Evolutionary conservation across 1,140 invertebrate species (phyloP), one percentile per base, ranked within the genome.

Genomic region (Harpegnathos saltator): DNA sequence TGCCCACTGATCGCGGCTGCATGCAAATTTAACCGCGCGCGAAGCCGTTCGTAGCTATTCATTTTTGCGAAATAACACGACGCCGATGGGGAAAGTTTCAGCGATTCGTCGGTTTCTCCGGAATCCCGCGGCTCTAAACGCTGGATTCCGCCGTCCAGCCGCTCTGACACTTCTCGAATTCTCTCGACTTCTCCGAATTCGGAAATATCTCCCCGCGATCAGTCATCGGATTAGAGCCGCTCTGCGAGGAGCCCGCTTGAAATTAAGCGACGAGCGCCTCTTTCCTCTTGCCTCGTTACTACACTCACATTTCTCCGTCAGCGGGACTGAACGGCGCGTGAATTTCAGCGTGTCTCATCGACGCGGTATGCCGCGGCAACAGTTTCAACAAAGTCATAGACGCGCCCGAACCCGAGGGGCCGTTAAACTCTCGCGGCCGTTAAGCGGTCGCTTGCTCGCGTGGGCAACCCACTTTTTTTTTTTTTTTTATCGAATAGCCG

Each of bases 401-500:
- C 63, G 84, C 26, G n/a, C 62, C 33, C n/a, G 38, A 22, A 63
- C 44, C 24, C n/a, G n/a, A 33, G 74, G 22, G 62, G 84, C 63
- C 81, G 29, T 85, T 85, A 85, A 85, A 85, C 82, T 84, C 82
- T 44, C 26, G 2, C 33, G 38, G 38, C 38, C 38, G 38, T 44
- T 44, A 44, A 44, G 54, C 33, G 12, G 12, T 44, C 56, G 29
- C 48, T 63, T 14, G 73, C 69, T 56, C 50, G 88, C 83, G 91
- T 91, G 89, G 91, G 92, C 78, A 81, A 85, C 61, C 80, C 65
- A 75, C 62, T 61, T 86, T 89, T 92, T 91, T 44, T 7, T 90
- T 84, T 88, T 92, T 89, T 88, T 92, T 91, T 44, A 44, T 90
- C 85, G 83, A 92, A 91, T 33, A 90, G 88, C 85, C 83, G 88